Conservation (phyloP, 2,888 invertebrate genomes). For the Perdita meconis region DNA sequence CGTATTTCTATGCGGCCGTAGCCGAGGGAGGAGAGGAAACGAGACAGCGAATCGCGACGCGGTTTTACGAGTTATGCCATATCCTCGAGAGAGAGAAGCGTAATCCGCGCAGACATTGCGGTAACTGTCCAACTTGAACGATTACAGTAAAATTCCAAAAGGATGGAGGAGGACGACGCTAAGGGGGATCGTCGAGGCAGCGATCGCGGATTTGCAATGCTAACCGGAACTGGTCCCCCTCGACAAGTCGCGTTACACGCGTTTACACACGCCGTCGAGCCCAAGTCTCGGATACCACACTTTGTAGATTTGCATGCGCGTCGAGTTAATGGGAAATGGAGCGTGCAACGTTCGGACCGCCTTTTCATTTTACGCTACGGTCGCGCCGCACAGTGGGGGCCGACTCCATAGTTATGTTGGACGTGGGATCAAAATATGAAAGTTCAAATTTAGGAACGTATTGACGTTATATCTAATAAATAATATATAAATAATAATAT, state of each 20-base stretch:
- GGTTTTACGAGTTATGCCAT: constrained; percentile 69
- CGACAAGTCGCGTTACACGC: constrained; percentile 12
- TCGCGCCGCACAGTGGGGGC: background rate
- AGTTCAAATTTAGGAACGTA: background rate
- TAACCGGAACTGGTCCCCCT: constrained; percentile 41
- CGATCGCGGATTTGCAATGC: constrained; percentile 62
- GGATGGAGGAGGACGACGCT: background rate
- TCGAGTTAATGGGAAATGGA: constrained; percentile 9
- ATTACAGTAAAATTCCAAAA: constrained; percentile 62
- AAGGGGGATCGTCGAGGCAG: constrained; percentile 38
- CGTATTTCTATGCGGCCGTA: constrained; percentile 61
- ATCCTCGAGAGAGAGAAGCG: constrained; percentile 55
- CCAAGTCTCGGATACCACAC: constrained; percentile 4
- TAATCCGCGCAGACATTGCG: constrained; percentile 62
- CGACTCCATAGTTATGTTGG: background rate
- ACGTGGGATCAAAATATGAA: too few relatives aligned
- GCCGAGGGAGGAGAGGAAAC: constrained; percentile 17
- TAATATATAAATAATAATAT: too few relatives aligned
- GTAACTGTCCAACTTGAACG: constrained; percentile 69
- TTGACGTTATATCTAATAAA: too few relatives aligned
- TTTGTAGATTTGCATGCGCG: constrained; percentile 21
- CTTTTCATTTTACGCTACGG: constrained; percentile 8
- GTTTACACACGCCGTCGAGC: constrained; percentile 5
- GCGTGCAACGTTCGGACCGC: background rate
- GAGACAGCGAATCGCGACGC: constrained; percentile 47